Conservation (phyloP, 2,113 vertebrate genomes). For the Guaruba guarouba region DNA sequence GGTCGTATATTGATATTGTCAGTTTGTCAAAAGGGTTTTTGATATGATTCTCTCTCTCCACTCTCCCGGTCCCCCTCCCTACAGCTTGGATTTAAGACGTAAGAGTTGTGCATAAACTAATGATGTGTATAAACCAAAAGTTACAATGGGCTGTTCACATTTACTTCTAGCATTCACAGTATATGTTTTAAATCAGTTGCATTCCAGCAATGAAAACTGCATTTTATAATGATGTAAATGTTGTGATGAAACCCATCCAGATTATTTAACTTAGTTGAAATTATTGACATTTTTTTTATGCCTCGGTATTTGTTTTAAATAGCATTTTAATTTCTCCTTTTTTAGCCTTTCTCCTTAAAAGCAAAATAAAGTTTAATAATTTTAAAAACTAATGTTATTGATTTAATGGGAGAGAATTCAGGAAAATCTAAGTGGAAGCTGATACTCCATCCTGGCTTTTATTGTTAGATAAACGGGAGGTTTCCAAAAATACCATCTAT, state of each 20-base stretch:
- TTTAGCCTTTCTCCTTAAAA: not conserved
- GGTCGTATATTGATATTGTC: not conserved
- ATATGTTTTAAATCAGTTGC: not conserved
- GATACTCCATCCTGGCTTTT: slow-evolving; percentile 6
- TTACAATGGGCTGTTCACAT: not conserved
- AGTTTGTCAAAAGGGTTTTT: not conserved
- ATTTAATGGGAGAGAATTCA: slow-evolving; percentile 41
- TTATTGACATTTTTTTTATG: not conserved
- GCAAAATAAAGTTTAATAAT: not conserved
- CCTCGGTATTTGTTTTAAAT: not conserved
- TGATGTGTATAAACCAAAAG: not conserved
- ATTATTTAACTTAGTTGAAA: slow-evolving; percentile 10
- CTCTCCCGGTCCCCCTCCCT: not conserved
- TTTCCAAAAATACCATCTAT: slow-evolving; percentile 58
- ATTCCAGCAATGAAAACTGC: not conserved
- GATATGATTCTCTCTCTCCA: not conserved
- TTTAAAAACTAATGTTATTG: slow-evolving; percentile 7
- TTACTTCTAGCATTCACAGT: not conserved
- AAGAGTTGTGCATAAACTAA: not conserved
- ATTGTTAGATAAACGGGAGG: slow-evolving; percentile 35
- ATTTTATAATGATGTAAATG: not conserved
- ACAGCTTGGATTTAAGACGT: not conserved
- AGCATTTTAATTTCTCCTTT: not conserved
- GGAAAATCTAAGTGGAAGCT: slow-evolving; percentile 42
- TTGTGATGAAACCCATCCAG: not conserved